These are phyloP conservation scores for Scaptomyza polygonia DNA, from an alignment of 2,888 invertebrate genomes.

Conservation along the genomic window DNA sequence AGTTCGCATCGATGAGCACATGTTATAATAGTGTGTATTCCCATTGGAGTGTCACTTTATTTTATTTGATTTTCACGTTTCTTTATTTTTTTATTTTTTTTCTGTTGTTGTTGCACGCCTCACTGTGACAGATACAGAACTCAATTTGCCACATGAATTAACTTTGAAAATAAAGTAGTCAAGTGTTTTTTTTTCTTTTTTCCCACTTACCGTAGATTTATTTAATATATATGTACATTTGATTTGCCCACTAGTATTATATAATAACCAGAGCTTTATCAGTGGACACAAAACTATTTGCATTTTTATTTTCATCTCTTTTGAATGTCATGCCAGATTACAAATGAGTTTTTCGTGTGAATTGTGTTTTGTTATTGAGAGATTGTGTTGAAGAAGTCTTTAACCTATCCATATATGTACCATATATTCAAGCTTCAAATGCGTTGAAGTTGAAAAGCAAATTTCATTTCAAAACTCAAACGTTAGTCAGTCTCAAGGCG, in stretches of 20 bases:
- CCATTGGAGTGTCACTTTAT: not conserved
- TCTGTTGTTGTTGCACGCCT: not conserved
- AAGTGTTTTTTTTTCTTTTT: too few species aligned
- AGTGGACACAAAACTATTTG: too few species aligned
- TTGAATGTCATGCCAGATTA: not conserved
- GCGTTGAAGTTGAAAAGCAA: too few species aligned
- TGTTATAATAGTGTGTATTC: conserved; percentile 8
- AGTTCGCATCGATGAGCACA: conserved; percentile 10
- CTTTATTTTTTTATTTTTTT: not conserved
- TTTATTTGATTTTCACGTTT: not conserved
- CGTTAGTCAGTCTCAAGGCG: too few species aligned
- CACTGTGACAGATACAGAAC: conserved; percentile 3
- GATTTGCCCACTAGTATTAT: too few species aligned
- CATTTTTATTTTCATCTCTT: too few species aligned
- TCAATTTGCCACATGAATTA: conserved; percentile 24
- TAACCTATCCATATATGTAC: too few species aligned
- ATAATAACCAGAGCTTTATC: too few species aligned
- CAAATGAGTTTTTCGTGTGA: not conserved
- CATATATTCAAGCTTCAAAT: too few species aligned
- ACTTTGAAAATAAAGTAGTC: not conserved
- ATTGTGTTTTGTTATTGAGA: not conserved
- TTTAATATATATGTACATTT: not conserved
- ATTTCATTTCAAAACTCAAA: too few species aligned
- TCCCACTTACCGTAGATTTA: not conserved
- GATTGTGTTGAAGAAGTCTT: too few species aligned